phyloP scores from a whole-genome alignment of 1,140 invertebrate genomes.

The Ceratina calcarata region DNA sequence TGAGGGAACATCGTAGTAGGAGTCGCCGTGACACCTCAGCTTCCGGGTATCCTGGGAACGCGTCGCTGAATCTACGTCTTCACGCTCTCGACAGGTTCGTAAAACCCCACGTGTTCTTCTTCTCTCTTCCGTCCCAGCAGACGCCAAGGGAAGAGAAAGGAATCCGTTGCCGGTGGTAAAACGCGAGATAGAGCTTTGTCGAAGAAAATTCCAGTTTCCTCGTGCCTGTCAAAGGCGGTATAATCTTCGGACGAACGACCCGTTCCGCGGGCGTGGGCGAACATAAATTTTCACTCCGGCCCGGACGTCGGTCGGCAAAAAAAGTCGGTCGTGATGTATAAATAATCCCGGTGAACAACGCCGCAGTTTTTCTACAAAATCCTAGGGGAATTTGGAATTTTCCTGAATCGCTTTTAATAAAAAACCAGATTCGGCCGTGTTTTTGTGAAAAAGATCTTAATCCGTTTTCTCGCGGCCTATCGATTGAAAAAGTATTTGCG shows the following conservation, averaged over 20 bases:
- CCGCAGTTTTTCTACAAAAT: neutral
- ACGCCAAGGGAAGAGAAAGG: neutral
- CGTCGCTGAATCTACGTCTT: constrained; percentile 56
- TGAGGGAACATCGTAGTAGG: constrained; percentile 57
- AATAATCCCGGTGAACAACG: neutral
- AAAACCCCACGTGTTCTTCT: constrained; percentile 14
- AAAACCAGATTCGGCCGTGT: too few species aligned
- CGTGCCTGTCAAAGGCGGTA: constrained; percentile 26
- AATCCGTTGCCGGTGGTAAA: neutral
- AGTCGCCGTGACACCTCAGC: constrained; percentile 55
- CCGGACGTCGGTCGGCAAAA: neutral
- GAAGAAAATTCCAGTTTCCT: constrained; percentile 27
- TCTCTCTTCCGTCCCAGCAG: neutral
- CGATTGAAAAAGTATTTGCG: constrained; percentile 12
- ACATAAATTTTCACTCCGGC: constrained; percentile 11
- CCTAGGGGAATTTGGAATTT: neutral
- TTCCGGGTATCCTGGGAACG: constrained; percentile 46
- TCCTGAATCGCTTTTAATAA: neutral
- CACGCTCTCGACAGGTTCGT: constrained; percentile 61
- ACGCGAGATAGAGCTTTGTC: constrained; percentile 14
- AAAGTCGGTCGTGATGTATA: neutral
- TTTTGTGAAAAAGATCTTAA: neutral
- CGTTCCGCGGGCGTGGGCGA: neutral
- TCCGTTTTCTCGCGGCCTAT: neutral
- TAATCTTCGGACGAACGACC: constrained; percentile 27